Conservation (phyloP, 2,888 invertebrate species). For the Drosophila rellima region DNA sequence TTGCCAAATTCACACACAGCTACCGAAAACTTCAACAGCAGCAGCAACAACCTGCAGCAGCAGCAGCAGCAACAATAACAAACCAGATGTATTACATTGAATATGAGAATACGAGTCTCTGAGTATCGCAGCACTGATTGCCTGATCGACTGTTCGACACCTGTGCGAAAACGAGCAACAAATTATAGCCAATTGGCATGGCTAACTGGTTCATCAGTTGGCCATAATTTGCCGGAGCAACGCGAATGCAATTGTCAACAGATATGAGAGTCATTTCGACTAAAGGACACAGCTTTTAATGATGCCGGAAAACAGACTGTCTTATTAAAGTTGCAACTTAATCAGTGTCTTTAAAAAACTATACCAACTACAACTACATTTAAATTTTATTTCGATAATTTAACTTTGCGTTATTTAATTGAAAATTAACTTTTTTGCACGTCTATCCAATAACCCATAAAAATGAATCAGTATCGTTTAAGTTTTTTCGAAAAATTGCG, state of each 20-base stretch:
- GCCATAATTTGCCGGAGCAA: slow-evolving; percentile 13
- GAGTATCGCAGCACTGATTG: slow-evolving; percentile 4
- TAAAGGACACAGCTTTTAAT: slow-evolving; percentile 12
- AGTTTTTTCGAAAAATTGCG: too few species aligned
- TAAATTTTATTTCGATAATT: not conserved
- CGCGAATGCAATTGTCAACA: slow-evolving; percentile 6
- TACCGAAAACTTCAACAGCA: slow-evolving; percentile 55
- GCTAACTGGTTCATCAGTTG: slow-evolving; percentile 52
- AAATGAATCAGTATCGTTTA: too few species aligned
- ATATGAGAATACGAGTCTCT: not conserved
- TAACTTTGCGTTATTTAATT: not conserved
- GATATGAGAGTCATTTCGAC: slow-evolving; percentile 25
- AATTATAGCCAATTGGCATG: slow-evolving; percentile 42
- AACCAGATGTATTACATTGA: slow-evolving; percentile 46
- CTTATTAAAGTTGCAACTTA: slow-evolving; percentile 1
- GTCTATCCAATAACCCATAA: too few species aligned
- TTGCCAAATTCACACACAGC: slow-evolving; percentile 61
- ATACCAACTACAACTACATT: slow-evolving; percentile 1
- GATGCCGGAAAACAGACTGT: slow-evolving; percentile 7
- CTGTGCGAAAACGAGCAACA: slow-evolving; percentile 31
- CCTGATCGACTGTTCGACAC: slow-evolving; percentile 22
- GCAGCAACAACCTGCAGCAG: slow-evolving; percentile 9
- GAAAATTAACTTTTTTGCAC: too few species aligned
- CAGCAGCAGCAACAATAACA: slow-evolving; percentile 13
- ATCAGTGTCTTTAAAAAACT: not conserved